Base-by-base conservation (phyloP, 2,888 invertebrate genomes). In the Hofmannophila pseudospretella region DNA sequence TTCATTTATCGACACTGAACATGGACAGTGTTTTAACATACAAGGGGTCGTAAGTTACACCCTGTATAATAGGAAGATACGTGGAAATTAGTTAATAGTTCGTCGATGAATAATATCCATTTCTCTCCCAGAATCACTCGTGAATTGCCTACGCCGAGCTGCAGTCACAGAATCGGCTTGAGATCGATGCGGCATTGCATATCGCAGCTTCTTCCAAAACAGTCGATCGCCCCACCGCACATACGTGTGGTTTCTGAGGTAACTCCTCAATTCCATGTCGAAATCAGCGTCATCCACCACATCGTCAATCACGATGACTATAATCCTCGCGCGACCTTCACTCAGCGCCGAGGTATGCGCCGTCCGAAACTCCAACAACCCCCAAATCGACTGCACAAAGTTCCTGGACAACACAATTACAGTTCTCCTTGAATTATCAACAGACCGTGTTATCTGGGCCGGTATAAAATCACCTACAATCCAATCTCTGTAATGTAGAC, bases 401-500 rank as follows among this genome's bases (percentile, higher is more conserved):
- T 37, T 42, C 1, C 34, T 37, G 0, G 71, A 62, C 0, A 65
- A 11, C 0, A 71, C 27, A 7, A 59, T 42, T 0, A 61, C 9
- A 0, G 55, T 54, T 5, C 58, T 48, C n/a, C 56, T 93, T 64
- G 14, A 95, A 85, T 1, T 93, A 89, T 41, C 94, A 78, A 2
- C 94, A 91, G 93, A 92, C 14, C 89, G 81, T 0, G 89, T 86
- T 7, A 95, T 93, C 54, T 92, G 90, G 19, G 82, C 88, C 0
- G 91, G 89, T 41, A 95, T 95, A 62, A 89, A 90, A 34, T 92
- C 93, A 0, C 94, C 94, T 0, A 91, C 89, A 4, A 90, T 62
- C 91, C 92, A 95, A 60, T 95, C 93, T 0, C 94, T 86, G 34
- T 89, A 89, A 58, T 94, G 94, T 1, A 94, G 75, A 62, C 93